Percentiles rank a stretch among this genome's conserved stretches.
phyloP scores from a whole-genome alignment of 2,797 vertebrate genomes.

The Pseudochirops cupreus region DNA sequence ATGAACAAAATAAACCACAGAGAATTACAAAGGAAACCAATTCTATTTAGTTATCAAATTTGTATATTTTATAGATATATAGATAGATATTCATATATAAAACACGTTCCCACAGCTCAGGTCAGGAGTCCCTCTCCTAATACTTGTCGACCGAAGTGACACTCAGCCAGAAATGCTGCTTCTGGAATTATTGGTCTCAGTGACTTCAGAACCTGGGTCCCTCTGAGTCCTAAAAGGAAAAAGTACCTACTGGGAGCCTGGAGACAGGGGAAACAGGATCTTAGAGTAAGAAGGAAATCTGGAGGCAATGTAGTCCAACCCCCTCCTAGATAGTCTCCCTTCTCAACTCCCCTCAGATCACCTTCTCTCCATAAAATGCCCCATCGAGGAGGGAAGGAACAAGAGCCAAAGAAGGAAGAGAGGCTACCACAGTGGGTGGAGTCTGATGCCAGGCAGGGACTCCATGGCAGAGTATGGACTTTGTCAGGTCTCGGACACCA shows the following conservation, averaged over 20 bases:
- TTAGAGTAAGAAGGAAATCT: not conserved
- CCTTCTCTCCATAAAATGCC: too few relatives aligned
- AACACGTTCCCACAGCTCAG: not conserved
- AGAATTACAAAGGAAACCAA: not conserved
- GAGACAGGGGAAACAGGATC: not conserved
- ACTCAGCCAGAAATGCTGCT: not conserved
- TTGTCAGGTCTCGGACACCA: not conserved
- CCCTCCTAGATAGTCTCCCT: not conserved
- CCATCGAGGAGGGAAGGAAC: not conserved
- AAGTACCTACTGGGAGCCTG: not conserved
- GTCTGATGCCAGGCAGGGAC: not conserved
- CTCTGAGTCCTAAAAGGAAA: not conserved
- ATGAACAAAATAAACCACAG: not conserved
- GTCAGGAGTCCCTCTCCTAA: not conserved
- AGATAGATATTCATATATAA: not conserved
- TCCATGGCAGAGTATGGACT: not conserved
- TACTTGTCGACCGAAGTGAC: not conserved
- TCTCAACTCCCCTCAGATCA: too few relatives aligned
- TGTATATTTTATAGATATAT: not conserved
- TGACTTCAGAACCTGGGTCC: not conserved
- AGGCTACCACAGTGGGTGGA: too few relatives aligned
- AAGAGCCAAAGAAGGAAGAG: not conserved
- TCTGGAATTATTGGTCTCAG: not conserved
- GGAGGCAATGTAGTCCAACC: not conserved
- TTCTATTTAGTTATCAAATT: not conserved